phyloP scores from a whole-genome alignment of 1,140 invertebrate genomes.

The Zaprionus ornatus region DNA sequence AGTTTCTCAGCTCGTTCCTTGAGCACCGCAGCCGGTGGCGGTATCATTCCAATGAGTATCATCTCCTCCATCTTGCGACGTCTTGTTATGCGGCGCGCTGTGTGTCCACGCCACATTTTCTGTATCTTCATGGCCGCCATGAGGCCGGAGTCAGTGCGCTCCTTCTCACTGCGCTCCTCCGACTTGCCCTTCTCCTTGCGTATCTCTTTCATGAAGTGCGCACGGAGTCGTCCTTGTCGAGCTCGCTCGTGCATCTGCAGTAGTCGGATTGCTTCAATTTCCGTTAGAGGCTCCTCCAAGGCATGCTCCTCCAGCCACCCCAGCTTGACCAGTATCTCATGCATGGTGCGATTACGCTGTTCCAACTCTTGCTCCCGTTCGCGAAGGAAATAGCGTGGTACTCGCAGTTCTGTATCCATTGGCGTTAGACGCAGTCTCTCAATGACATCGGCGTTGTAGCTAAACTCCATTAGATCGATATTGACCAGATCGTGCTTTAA shows the following conservation, averaged over 20 bases:
- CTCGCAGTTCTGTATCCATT: slow-evolving; percentile 87
- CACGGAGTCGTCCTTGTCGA: slow-evolving; percentile 91
- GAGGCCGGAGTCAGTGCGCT: slow-evolving; percentile 85
- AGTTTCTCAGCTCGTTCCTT: slow-evolving; percentile 70
- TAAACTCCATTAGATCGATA: slow-evolving; percentile 93
- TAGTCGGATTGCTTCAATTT: slow-evolving; percentile 92
- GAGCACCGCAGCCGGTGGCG: slow-evolving; percentile 83
- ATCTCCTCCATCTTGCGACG: slow-evolving; percentile 92
- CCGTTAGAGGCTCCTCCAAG: slow-evolving; percentile 86
- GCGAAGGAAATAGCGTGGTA: slow-evolving; percentile 89
- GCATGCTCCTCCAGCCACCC: slow-evolving; percentile 88
- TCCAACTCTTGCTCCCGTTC: slow-evolving; percentile 87
- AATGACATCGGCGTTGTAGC: slow-evolving; percentile 92
- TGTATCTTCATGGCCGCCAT: slow-evolving; percentile 91
- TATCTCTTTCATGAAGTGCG: slow-evolving; percentile 96
- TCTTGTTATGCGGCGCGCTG: slow-evolving; percentile 88
- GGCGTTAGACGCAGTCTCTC: slow-evolving; percentile 87
- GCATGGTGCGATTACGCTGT: slow-evolving; percentile 87
- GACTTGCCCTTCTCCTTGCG: slow-evolving; percentile 89
- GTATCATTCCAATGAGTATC: slow-evolving; percentile 92
- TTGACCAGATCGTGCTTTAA: slow-evolving; percentile 94
- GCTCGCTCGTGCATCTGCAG: slow-evolving; percentile 96
- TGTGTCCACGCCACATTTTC: slow-evolving; percentile 92
- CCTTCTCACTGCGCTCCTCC: slow-evolving; percentile 85
- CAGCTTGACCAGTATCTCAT: slow-evolving; percentile 87